Base-by-base conservation (phyloP, 2,797 vertebrate genomes). In the Propithecus perrieri region DNA sequence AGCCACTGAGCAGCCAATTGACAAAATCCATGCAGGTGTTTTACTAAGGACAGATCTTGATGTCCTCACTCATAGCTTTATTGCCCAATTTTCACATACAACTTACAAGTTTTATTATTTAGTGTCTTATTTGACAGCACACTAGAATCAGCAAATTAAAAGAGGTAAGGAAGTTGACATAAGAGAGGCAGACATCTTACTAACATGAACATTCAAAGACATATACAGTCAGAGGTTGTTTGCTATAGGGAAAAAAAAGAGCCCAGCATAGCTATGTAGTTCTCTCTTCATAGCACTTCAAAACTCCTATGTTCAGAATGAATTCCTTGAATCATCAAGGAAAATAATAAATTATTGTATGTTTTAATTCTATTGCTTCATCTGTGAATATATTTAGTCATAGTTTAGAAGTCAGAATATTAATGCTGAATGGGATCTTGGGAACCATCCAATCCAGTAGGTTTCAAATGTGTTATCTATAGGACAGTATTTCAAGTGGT, bases 81-180 rank as follows among this genome's bases (percentile, higher is more conserved):
- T 80, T 76, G 72, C 53, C 93, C 63, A 75, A 22, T 88, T 88
- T 90, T 43, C 33, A 88, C 85, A 79, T 33, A 83, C 24, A 86
- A 35, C n/a, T 85, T 89, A 50, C 18, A 89, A 61, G 50, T 48
- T n/a, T 5, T 22, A 85, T 79, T 83, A 74, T 59, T 86, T 87
- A 83, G 48, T 75, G 35, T 85, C 74, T 93, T 79, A 81, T 71
- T 87, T 92, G 65, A 88, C 48, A 97, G 61, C 20, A 85, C 22
- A 86, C 38, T 48, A 71, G 74, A 93, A 86, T 35, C 30, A 87
- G 80, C 28, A 79, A 75, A 89, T 80, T 76, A 48, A 74, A 95
- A 86, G 59, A 79, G 26, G 46, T 26, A 72, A 92, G 75, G 59
- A 80, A 92, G 33, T 38, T 76, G 41, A 20, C 72, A 50, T 83